A percentile compares a stretch with the other conserved stretches of the same genome.
phyloP scores from a whole-genome alignment of 2,113 vertebrate genomes.

The Mesembrinibis cayennensis region DNA sequence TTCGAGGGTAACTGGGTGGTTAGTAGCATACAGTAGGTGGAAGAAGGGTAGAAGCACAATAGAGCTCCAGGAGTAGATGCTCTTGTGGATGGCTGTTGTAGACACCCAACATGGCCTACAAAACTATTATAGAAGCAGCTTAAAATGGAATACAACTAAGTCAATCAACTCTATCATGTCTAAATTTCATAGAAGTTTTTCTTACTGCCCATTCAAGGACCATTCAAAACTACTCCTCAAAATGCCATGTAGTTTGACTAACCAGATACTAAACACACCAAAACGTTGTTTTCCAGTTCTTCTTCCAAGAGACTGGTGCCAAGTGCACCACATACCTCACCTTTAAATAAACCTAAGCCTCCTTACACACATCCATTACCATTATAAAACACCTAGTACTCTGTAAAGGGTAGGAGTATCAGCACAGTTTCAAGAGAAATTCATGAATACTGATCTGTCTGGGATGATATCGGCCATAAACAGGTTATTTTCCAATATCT shows the following conservation, averaged over 20 bases:
- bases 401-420: not conserved
- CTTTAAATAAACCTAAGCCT: not conserved
- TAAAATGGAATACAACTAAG: not conserved
- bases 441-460: not conserved
- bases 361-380: not conserved
- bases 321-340: not conserved
- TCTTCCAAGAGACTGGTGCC: not conserved
- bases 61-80: not conserved
- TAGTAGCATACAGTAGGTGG: not conserved
- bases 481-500: not conserved
- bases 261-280: not conserved
- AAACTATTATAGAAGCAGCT: not conserved
- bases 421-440: not conserved
- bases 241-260: not conserved
- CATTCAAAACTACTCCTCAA: not conserved
- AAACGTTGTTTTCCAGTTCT: not conserved
- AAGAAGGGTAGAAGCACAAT: not conserved
- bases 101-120: not conserved
- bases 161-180: not conserved
- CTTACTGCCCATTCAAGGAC: not conserved
- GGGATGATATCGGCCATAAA: not conserved
- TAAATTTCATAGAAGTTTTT: not conserved
- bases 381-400: not conserved
- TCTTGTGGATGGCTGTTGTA: not conserved
- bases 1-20: not conserved